Conservation (phyloP, 2,888 invertebrate species). For the Synergus gifuensis region DNA sequence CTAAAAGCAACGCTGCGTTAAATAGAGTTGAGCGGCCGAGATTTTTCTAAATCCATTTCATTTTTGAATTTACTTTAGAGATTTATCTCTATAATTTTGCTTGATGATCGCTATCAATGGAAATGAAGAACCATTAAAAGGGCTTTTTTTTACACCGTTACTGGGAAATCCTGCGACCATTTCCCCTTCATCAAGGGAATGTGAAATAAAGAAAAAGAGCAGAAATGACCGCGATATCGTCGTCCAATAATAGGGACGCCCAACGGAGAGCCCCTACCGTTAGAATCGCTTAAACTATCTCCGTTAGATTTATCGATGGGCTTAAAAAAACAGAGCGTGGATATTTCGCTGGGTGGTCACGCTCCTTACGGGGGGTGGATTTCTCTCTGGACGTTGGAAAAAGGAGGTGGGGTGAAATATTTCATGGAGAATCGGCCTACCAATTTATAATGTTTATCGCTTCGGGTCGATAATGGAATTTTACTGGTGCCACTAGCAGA, state of each 20-base stretch:
- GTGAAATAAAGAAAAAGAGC: background rate
- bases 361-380: slow-evolving; percentile 36
- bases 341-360: slow-evolving; percentile 46
- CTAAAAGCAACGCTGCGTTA: background rate
- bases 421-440: slow-evolving; percentile 51
- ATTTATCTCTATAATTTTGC: background rate
- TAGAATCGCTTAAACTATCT: slow-evolving; percentile 72
- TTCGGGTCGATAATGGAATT: slow-evolving; percentile 74
- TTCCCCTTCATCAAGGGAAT: background rate
- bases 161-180: background rate
- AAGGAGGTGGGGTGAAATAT: slow-evolving; percentile 27
- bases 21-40: background rate
- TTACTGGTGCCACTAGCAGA: slow-evolving; percentile 39
- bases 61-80: background rate
- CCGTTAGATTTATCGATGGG: slow-evolving; percentile 69
- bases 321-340: slow-evolving; percentile 45
- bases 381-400: background rate
- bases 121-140: background rate
- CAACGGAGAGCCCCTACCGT: slow-evolving; percentile 59
- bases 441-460: slow-evolving; percentile 77
- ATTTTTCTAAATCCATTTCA: background rate
- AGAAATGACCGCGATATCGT: slow-evolving; percentile 36
- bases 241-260: slow-evolving; percentile 47
- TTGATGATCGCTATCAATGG: background rate
- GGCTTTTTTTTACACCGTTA: background rate